These are phyloP conservation scores for Verasper variegatus DNA, from an alignment of 2,113 vertebrate species.

Conservation along the genomic window DNA sequence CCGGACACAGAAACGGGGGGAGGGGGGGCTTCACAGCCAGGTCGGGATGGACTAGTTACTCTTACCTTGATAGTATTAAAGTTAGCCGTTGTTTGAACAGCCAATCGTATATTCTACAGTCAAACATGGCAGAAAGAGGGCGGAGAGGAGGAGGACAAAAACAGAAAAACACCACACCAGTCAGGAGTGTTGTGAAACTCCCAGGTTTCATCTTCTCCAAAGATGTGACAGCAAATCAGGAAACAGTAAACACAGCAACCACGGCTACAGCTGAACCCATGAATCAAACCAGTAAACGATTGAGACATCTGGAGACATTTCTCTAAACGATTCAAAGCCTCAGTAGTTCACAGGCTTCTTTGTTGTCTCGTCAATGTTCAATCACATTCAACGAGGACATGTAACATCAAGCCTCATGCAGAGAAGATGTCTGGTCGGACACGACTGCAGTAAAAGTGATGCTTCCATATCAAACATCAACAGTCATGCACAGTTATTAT, in stretches of 20 bases:
- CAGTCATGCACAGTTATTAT: slow-evolving; percentile 35
- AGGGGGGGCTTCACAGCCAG: background rate
- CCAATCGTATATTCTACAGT: slow-evolving; percentile 90
- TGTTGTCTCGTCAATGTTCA: background rate
- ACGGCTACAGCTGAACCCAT: background rate
- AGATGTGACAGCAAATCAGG: background rate
- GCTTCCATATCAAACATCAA: slow-evolving; percentile 12
- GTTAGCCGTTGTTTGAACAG: slow-evolving; percentile 95
- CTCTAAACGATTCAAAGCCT: too few relatives aligned
- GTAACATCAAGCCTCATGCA: background rate
- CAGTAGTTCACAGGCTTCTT: too few relatives aligned
- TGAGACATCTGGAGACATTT: slow-evolving; percentile 10
- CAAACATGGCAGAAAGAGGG: slow-evolving; percentile 34
- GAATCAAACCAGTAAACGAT: slow-evolving; percentile 1
- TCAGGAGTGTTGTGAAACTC: slow-evolving; percentile 62
- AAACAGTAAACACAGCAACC: slow-evolving; percentile 13
- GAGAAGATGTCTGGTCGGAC: background rate
- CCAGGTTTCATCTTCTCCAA: slow-evolving; percentile 1
- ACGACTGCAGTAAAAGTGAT: slow-evolving; percentile 21
- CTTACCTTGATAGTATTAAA: slow-evolving; percentile 99
- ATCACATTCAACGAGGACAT: slow-evolving; percentile 12
- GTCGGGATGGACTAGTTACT: slow-evolving; percentile 3
- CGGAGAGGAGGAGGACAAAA: slow-evolving; percentile 4
- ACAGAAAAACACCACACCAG: slow-evolving; percentile 68
- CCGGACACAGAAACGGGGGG: slow-evolving; percentile 16